Evolutionary conservation across 53 echinoderm and acorn worm species (phyloP).

Genomic region (Paelopatides confundens): DNA sequence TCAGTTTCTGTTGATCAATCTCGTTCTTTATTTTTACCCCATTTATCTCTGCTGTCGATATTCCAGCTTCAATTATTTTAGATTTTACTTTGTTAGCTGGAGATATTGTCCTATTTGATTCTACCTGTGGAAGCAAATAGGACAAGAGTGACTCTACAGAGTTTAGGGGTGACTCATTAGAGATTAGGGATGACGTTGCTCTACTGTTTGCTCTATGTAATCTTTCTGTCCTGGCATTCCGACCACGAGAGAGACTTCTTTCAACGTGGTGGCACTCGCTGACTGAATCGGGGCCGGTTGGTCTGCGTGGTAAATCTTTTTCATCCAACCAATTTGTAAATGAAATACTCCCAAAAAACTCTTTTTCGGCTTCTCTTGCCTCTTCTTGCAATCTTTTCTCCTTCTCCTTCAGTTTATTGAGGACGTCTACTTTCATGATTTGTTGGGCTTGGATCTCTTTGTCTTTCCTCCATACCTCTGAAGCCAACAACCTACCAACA

Average conservation of each 20-base stretch:
- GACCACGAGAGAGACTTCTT: neutral
- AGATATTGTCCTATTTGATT: constrained; percentile 27
- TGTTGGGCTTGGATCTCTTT: constrained; percentile 75
- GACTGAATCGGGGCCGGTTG: constrained; percentile 45
- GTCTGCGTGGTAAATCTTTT: constrained; percentile 65
- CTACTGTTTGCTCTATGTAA: constrained; percentile 27
- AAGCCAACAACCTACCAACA: constrained; percentile 71
- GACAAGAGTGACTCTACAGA: neutral
- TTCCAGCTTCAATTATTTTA: neutral
- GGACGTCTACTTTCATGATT: constrained; percentile 72
- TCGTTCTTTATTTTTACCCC: neutral
- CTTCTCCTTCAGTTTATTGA: constrained; percentile 77
- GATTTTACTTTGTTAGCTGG: neutral
- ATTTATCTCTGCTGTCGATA: neutral
- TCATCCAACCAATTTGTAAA: constrained; percentile 88
- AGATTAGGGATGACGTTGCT: neutral
- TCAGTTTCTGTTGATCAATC: constrained; percentile 40
- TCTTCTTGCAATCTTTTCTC: constrained; percentile 67
- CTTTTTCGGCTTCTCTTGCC: constrained; percentile 72
- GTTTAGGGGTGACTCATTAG: too few species aligned
- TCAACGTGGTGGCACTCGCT: neutral
- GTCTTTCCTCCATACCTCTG: constrained; percentile 90
- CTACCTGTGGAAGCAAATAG: constrained; percentile 13
- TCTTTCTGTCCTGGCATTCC: neutral
- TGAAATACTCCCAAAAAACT: constrained; percentile 69